Evolutionary conservation across 2,888 invertebrate genomes (phyloP).

Genomic region (Megastigmus dorsalis): DNA sequence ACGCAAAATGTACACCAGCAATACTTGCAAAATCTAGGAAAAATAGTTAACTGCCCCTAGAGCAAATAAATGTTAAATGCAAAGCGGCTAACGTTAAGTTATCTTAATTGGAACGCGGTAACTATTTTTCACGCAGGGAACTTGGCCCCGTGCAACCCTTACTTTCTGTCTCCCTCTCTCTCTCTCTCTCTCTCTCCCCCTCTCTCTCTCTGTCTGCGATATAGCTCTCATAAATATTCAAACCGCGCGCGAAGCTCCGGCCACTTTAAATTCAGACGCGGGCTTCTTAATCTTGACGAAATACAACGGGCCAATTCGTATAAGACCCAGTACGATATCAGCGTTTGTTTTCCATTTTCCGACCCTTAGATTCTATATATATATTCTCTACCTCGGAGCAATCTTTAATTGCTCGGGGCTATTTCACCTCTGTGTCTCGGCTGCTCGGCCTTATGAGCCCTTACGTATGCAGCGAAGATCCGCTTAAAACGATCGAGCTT

Average conservation of each 20-base stretch:
- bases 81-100: constrained; percentile 25
- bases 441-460: constrained; percentile 1
- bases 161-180: background rate
- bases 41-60: too few relatives aligned
- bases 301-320: constrained; percentile 26
- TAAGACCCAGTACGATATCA: constrained; percentile 1
- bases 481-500: constrained; percentile 35
- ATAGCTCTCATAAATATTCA: constrained; percentile 45
- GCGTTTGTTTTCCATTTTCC: constrained; percentile 30
- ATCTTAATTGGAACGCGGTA: constrained; percentile 34
- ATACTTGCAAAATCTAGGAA: too few relatives aligned
- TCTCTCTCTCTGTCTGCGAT: background rate
- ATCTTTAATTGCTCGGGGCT: constrained; percentile 6
- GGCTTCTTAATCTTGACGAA: constrained; percentile 37
- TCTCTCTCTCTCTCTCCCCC: background rate
- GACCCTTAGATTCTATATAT: background rate
- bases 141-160: background rate
- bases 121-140: constrained; percentile 20
- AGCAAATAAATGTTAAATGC: constrained; percentile 39
- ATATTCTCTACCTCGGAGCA: background rate
- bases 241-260: background rate
- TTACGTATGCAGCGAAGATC: constrained; percentile 30
- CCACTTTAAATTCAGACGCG: constrained; percentile 22
- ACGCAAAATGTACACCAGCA: too few relatives aligned
- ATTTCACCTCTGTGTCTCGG: background rate